Evolutionary conservation across 2,888 invertebrate genomes (phyloP), one percentile per base, ranked within the genome.

Genomic region (Tubulanus polymorphus): DNA sequence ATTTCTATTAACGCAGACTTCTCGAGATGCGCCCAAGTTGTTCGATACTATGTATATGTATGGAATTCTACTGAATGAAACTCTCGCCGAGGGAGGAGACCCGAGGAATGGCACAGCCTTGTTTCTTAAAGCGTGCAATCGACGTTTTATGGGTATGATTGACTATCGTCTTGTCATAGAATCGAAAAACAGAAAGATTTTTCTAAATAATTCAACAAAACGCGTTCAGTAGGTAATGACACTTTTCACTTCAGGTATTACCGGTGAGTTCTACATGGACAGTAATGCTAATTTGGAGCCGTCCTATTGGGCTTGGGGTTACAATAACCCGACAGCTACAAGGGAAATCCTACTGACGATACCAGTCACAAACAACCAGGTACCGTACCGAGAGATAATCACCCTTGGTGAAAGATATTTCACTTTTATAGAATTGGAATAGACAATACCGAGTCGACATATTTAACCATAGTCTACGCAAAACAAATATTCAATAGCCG

Each of bases 261-360:
- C 70, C 1, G 74, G 74, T 0, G 67, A 56, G 37, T 70, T 74
- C 2, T 61, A 67, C n/a, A 63, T 74, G 5, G 73, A 74, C 53
- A 41, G 50, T n/a, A 67, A 70, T 53, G 74, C 71, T 5, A 73
- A 74, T 61, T 51, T 73, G 30, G 67, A 70, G 49, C 74, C 74
- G 18, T 70, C 71, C 53, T 73, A 70, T 54, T 70, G 70, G 71
- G 41, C 72, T 10, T 67, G 68, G 63, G 70, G 68, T 51, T 59
- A 72, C 56, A 57, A 61, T 15, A 15, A 41, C 18, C 6, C 18
- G 5, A 41, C 5, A 8, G 41, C 20, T 8, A 23, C 18, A 15
- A 41, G 23, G 15, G 18, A 41, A 18, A 18, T 15, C 6, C 20
- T 23, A 8, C 5, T 41, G 5, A 23, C 18, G 15, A 23, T 41